Evolutionary conservation across 2,113 vertebrate genomes (phyloP).

Genomic region (Sprattus sprattus): DNA sequence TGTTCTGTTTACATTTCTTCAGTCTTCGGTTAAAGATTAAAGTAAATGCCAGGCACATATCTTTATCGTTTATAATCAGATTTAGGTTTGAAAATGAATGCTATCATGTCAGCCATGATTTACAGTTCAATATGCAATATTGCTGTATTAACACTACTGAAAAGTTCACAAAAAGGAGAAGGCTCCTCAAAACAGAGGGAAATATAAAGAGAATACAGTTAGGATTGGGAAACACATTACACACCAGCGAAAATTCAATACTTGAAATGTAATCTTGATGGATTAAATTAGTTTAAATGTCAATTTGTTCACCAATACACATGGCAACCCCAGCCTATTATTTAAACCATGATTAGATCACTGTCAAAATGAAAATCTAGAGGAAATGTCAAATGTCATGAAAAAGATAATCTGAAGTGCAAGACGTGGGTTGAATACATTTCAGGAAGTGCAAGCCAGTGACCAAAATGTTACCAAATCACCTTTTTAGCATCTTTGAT

Average conservation of each 20-base stretch:
- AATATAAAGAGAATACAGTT: neutral
- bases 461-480: neutral
- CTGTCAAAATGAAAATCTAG: conserved; percentile 2
- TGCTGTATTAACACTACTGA: neutral
- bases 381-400: conserved; percentile 12
- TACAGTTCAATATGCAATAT: conserved; percentile 4
- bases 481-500: neutral
- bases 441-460: neutral
- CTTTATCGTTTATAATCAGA: neutral
- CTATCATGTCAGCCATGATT: neutral
- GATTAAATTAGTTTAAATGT: conserved; percentile 14
- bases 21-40: neutral
- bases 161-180: neutral
- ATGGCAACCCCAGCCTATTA: neutral
- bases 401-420: conserved; percentile 6
- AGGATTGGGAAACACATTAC: conserved; percentile 2
- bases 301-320: conserved; percentile 14
- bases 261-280: neutral
- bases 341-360: conserved; percentile 11
- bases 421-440: neutral
- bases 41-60: neutral
- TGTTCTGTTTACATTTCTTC: neutral
- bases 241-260: conserved; percentile 5
- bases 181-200: neutral
- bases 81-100: neutral